Evolutionary conservation across 2,113 vertebrate genomes (phyloP).

Genomic region (Rhinopomastus cyanomelas): DNA sequence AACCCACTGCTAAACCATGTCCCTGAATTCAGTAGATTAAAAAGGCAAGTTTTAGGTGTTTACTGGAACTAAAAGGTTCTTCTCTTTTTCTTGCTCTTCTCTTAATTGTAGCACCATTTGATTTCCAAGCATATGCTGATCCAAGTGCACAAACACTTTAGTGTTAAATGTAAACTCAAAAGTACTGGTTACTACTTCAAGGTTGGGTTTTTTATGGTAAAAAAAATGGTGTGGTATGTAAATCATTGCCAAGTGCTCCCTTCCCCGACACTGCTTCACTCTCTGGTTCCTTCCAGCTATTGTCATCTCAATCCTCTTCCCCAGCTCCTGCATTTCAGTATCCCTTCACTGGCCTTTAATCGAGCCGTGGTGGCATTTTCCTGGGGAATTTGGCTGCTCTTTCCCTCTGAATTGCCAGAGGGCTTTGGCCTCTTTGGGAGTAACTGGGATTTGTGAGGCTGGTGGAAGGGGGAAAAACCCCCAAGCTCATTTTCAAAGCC

Average conservation of each 20-base stretch:
- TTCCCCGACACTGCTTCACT: not conserved
- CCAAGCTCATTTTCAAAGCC: not conserved
- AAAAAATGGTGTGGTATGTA: too few species aligned
- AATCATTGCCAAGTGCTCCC: not conserved
- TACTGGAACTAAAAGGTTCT: not conserved
- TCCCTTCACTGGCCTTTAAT: not conserved
- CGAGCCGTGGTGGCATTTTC: fast-evolving
- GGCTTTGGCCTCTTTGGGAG: not conserved
- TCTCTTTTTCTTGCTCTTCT: not conserved
- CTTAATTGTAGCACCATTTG: not conserved
- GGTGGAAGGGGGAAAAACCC: not conserved
- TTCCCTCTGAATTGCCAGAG: not conserved
- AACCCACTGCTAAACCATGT: too few species aligned
- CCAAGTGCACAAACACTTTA: not conserved
- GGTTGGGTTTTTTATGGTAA: not conserved
- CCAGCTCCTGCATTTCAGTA: not conserved
- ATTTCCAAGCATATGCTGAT: not conserved
- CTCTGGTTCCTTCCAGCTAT: not conserved
- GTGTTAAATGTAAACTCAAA: not conserved
- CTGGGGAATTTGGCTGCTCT: not conserved
- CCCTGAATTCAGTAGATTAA: not conserved
- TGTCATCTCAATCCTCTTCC: not conserved
- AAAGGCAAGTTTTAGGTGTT: not conserved
- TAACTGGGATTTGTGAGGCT: not conserved
- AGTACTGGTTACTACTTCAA: not conserved